Conservation (phyloP, 2,888 invertebrate genomes). For the Tromatobia lineatoria region DNA sequence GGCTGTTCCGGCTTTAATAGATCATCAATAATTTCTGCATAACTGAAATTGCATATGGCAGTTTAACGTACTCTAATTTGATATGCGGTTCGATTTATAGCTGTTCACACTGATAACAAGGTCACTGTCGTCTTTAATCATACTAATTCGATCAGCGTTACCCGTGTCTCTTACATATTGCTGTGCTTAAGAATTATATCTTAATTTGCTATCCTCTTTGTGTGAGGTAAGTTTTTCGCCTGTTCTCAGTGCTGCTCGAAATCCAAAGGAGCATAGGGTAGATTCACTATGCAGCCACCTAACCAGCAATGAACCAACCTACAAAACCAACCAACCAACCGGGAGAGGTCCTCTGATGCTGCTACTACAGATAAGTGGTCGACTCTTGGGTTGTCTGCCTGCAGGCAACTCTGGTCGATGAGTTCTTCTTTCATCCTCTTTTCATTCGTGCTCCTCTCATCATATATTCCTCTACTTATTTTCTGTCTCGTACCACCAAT, state of each 20-base stretch:
- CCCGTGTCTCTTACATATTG: slow-evolving; percentile 72
- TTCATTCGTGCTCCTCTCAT: slow-evolving; percentile 68
- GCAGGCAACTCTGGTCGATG: slow-evolving; percentile 83
- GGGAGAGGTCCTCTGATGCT: slow-evolving; percentile 83
- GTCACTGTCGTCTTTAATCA: slow-evolving; percentile 47
- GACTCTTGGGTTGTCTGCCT: slow-evolving; percentile 82
- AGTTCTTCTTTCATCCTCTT: slow-evolving; percentile 77
- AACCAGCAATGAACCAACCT: slow-evolving; percentile 76
- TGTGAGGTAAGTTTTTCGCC: slow-evolving; percentile 81
- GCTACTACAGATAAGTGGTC: slow-evolving; percentile 84
- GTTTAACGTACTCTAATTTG: slow-evolving; percentile 83
- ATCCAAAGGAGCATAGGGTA: slow-evolving; percentile 24
- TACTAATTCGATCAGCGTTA: slow-evolving; percentile 56
- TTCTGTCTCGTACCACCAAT: slow-evolving; percentile 65
- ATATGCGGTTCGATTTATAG: slow-evolving; percentile 40
- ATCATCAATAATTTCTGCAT: slow-evolving; percentile 84
- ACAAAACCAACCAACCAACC: slow-evolving; percentile 74
- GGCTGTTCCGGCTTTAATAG: slow-evolving; percentile 84
- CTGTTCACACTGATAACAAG: slow-evolving; percentile 58
- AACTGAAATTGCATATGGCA: slow-evolving; percentile 85
- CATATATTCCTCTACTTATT: slow-evolving; percentile 67
- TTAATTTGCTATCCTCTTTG: slow-evolving; percentile 82
- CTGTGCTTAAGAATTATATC: slow-evolving; percentile 77
- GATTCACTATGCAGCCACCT: slow-evolving; percentile 76
- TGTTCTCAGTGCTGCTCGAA: slow-evolving; percentile 57